Conservation (phyloP, 2,888 invertebrate genomes). For the Yponomeuta cagnagella region DNA sequence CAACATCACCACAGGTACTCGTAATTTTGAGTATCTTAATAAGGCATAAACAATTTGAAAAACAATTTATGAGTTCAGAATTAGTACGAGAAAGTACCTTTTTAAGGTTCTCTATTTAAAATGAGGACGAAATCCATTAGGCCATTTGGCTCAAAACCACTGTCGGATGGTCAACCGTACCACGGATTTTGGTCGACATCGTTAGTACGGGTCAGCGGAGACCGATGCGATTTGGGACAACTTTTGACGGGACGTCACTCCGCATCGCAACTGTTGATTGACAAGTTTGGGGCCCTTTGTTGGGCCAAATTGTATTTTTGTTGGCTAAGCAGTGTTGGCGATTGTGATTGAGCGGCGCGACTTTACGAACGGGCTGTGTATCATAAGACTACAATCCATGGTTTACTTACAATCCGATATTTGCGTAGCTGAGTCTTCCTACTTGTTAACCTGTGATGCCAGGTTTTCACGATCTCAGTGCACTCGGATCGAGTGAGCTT, state of each 20-base stretch:
- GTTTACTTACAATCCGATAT: too few relatives aligned
- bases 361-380: background rate
- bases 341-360: background rate
- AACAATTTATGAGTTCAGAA: too few relatives aligned
- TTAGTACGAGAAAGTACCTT: too few relatives aligned
- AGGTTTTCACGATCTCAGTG: too few relatives aligned
- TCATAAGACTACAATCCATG: too few relatives aligned
- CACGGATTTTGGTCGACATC: constrained; percentile 68
- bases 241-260: constrained; percentile 68
- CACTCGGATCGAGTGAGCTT: too few relatives aligned
- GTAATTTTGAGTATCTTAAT: too few relatives aligned
- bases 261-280: constrained; percentile 55
- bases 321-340: background rate
- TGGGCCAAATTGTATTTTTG: constrained; percentile 6
- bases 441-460: too few relatives aligned
- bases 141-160: background rate
- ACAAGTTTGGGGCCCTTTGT: constrained; percentile 36
- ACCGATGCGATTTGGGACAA: constrained; percentile 72
- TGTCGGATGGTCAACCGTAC: constrained; percentile 35
- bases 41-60: too few relatives aligned
- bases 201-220: constrained; percentile 70
- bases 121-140: background rate
- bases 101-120: too few relatives aligned
- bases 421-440: too few relatives aligned
- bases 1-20: too few relatives aligned